Conservation (phyloP, 2,113 vertebrate genomes). For the Coptodon rendalli region DNA sequence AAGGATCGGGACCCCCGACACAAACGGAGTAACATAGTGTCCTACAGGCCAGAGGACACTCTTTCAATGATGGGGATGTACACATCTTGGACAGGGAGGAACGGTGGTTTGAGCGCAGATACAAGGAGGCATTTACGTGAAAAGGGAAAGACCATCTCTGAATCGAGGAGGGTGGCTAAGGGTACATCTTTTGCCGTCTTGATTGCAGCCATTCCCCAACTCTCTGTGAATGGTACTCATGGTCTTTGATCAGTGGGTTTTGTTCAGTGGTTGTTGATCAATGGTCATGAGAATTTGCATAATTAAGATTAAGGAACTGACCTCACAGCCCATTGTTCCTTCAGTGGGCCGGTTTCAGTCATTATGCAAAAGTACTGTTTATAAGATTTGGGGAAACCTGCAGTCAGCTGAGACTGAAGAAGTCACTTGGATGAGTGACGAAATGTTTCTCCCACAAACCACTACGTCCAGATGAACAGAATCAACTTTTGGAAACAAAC, state of each 20-base stretch:
- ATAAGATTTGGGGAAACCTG: background rate
- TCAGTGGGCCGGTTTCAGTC: background rate
- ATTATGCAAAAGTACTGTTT: background rate
- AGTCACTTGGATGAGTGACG: background rate
- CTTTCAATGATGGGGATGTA: accelerated
- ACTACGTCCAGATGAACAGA: background rate
- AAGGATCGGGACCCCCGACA: no score
- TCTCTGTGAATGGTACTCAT: background rate
- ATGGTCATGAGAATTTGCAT: no score
- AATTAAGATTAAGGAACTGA: background rate
- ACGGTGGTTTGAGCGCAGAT: accelerated
- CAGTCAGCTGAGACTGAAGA: background rate
- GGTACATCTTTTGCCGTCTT: accelerated
- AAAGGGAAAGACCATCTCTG: background rate
- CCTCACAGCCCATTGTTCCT: background rate
- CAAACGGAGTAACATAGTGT: no score
- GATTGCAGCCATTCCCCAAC: no score
- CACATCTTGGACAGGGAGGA: background rate
- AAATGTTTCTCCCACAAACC: background rate
- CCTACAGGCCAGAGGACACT: background rate
- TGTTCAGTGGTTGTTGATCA: background rate
- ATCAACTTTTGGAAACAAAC: background rate
- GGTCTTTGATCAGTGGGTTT: background rate
- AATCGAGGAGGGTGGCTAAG: background rate
- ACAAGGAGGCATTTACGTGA: background rate